Evolutionary conservation across 2,797 vertebrate genomes (phyloP), one percentile per base, ranked within the genome.

Genomic region (Caiman crocodilus): DNA sequence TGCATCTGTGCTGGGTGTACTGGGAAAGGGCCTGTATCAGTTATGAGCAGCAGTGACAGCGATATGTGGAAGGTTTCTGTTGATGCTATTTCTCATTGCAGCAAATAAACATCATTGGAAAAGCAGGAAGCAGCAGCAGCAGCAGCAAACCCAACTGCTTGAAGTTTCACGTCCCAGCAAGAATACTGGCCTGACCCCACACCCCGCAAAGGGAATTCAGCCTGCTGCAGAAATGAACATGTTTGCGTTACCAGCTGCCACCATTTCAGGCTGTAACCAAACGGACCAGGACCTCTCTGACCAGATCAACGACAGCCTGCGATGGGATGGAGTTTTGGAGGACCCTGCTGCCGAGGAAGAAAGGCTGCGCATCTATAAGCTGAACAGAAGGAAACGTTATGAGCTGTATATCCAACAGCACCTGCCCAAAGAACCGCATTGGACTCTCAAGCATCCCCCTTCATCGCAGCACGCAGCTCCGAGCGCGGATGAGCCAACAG

Each of bases 251-350:
- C 57, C 92, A 13, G 0, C 78, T 5, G 7, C 23, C 4, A 67
- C 69, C 16, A 8, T 20, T 30, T 57, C 78, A 35, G 25, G 26
- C 42, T 76, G 76, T 0, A 8, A 56, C 0, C 90, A 94, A 63
- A 63, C 58, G 23, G 89, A 89, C 55, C 90, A 96, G 12, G 90
- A 26, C 81, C 93, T 93, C 77, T 90, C 94, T 1, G 71, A 58
- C 32, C 94, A 95, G 94, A 71, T 94, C 55, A 97, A 96, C 0
- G 96, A 99, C 85, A 99, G 98, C 73, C 98, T 99, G 82, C 97
- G 98, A 10, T 99, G 99, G 99, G 98, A 98, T 0, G 98, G 99
- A 50, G 85, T 95, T 59, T 97, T 99, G 56, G 93, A 98, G 2
- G 98, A 99, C 93, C 98, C 98, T 0, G 79, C 76, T 82, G 98